Evolutionary conservation across 2,888 invertebrate genomes (phyloP), one percentile per base, ranked within the genome.

Genomic region (Pristionchus japonicus): DNA sequence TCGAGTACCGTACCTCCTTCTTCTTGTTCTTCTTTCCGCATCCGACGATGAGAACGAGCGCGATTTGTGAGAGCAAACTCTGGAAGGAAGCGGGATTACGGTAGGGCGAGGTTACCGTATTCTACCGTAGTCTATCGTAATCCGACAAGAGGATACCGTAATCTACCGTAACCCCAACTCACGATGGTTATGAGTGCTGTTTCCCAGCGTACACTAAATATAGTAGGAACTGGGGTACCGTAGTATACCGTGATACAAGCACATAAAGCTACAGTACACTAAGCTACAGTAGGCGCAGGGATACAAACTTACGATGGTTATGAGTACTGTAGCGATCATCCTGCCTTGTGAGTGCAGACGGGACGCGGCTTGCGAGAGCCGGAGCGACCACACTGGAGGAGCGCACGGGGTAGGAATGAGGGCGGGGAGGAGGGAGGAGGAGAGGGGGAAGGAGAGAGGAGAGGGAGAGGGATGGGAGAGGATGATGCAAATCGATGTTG

Each of bases 41-140:
- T 77, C 77, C 77, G 77, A 77, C 77, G 77, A 70, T 70, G 70
- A 77, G 43, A 43, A 43, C 20, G n/a, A 77, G 77, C 11, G 77
- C 77, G 77, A 77, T 77, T 77, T 77, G 77, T 77, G 77, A 43
- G 77, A 77, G 77, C 77, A 77, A 77, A 77, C 77, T 77, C 77
- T 77, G 43, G 1, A 77, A 77, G 1, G 77, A 34, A n/a, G n/a
- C n/a, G n/a, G 77, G 77, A n/a, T 20, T 47, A 77, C 77, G 1
- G 77, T 77, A 77, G 43, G n/a, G 15, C n/a, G 43, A 13, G 15
- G n/a, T 0, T 40, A 74, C 40, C 40, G 70, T 74, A 37, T 37
- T 4, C 7, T 37, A 64, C 34, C 4, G 3, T 23, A 9, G 74
- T 27, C n/a, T n/a, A n/a, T n/a, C n/a, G n/a, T n/a, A n/a, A n/a